These are phyloP conservation scores for Lasius platythorax DNA, from an alignment of 2,888 invertebrate genomes.

Conservation along the genomic window DNA sequence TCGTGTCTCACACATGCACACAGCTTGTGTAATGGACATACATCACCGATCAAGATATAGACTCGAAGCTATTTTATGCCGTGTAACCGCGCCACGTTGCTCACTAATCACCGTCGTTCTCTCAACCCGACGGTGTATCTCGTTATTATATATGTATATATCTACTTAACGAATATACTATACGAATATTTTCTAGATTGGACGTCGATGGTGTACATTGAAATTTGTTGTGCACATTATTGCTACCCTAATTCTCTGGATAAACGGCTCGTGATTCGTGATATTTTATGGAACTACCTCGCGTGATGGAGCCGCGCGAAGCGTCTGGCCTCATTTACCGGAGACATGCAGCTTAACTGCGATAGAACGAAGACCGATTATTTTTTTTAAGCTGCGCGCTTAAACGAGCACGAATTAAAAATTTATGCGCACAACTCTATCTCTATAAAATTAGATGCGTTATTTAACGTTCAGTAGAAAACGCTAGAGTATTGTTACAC, in stretches of 20 bases:
- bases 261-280: conserved; percentile 20
- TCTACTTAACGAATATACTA: conserved; percentile 46
- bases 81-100: background rate
- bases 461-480: conserved; percentile 22
- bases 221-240: conserved; percentile 76
- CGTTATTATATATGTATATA: background rate
- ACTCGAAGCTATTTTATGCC: conserved; percentile 11
- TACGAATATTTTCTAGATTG: conserved; percentile 68
- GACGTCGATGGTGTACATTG: conserved; percentile 74
- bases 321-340: background rate
- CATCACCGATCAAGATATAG: conserved; percentile 11
- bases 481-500: conserved; percentile 16
- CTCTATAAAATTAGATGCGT: conserved; percentile 34
- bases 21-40: conserved; percentile 12
- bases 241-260: conserved; percentile 68
- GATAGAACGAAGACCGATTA: conserved; percentile 28
- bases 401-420: conserved; percentile 23
- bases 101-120: background rate
- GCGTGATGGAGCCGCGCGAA: conserved; percentile 3
- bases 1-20: background rate
- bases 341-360: conserved; percentile 25
- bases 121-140: background rate
- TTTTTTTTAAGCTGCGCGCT: conserved; percentile 2
- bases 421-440: background rate
- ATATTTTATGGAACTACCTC: conserved; percentile 25